A percentile compares a stretch with the other conserved stretches of the same genome.
These are phyloP conservation scores for Psittacula echo DNA, from an alignment of 2,797 vertebrate genomes.

Conservation along the genomic window DNA sequence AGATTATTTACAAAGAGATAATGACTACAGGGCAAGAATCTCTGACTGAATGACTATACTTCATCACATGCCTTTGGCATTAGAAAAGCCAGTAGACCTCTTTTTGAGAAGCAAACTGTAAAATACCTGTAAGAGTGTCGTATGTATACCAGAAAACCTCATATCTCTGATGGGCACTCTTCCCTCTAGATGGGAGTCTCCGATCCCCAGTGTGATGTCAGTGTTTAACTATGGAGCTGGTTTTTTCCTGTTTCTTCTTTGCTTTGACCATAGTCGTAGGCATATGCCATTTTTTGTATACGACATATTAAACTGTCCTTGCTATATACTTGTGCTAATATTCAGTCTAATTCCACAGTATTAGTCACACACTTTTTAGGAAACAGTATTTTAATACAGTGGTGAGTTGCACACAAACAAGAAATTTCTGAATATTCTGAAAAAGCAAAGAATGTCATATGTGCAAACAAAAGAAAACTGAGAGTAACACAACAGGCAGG, in stretches of 20 bases:
- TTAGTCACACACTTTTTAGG: background rate
- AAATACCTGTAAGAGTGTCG: background rate
- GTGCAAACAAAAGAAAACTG: background rate
- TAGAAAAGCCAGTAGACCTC: background rate
- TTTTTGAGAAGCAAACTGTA: background rate
- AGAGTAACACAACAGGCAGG: background rate
- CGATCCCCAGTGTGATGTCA: background rate
- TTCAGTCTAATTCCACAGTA: background rate
- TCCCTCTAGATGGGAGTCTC: background rate
- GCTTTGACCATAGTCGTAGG: background rate
- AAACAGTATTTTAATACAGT: background rate
- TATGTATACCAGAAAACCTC: background rate
- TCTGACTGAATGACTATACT: background rate
- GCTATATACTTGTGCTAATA: background rate
- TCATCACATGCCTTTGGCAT: background rate
- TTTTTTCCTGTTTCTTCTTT: background rate
- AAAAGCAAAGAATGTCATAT: background rate
- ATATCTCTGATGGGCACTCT: background rate
- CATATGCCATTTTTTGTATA: background rate
- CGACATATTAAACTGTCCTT: slow-evolving; percentile 6
- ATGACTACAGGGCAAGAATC: background rate
- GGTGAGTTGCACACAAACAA: background rate
- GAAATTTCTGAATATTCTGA: background rate
- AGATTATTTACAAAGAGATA: background rate
- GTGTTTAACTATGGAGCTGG: background rate